These are phyloP conservation scores for Zosterops borbonicus DNA, from an alignment of 2,113 vertebrate genomes.

Conservation along the genomic window DNA sequence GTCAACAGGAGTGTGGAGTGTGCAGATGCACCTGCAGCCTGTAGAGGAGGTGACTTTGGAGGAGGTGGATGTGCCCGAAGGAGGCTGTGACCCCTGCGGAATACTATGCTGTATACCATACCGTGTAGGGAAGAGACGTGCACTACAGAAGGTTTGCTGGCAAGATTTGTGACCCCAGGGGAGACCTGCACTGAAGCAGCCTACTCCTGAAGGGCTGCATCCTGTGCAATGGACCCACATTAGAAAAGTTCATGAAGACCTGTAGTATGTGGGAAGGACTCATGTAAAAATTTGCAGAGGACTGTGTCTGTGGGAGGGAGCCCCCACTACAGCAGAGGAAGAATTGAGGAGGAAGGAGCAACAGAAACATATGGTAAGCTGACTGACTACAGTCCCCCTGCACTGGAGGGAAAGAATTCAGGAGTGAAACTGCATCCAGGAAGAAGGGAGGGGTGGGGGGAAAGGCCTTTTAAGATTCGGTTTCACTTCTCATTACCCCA, in stretches of 20 bases:
- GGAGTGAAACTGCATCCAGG: not conserved
- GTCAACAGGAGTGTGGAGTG: not conserved
- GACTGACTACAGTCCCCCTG: too few relatives aligned
- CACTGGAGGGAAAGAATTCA: not conserved
- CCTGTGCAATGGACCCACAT: not conserved
- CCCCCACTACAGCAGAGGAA: not conserved
- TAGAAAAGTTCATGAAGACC: not conserved
- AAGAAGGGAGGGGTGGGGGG: not conserved
- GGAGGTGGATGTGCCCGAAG: not conserved
- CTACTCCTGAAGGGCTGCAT: not conserved
- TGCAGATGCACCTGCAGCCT: not conserved
- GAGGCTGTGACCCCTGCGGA: not conserved
- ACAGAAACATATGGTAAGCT: not conserved
- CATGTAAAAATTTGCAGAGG: not conserved
- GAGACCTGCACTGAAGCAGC: not conserved
- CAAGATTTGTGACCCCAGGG: not conserved
- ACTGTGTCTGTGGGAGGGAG: not conserved
- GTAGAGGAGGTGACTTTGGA: rapidly evolving
- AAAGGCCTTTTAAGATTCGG: not conserved
- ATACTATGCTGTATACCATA: not conserved
- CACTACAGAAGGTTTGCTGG: not conserved
- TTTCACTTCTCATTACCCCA: not conserved
- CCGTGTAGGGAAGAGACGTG: not conserved
- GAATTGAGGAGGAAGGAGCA: not conserved
- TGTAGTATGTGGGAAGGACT: not conserved